Evolutionary conservation across 1,140 invertebrate genomes (phyloP), one percentile per base, ranked within the genome.

Genomic region (Eriosoma lanigerum): DNA sequence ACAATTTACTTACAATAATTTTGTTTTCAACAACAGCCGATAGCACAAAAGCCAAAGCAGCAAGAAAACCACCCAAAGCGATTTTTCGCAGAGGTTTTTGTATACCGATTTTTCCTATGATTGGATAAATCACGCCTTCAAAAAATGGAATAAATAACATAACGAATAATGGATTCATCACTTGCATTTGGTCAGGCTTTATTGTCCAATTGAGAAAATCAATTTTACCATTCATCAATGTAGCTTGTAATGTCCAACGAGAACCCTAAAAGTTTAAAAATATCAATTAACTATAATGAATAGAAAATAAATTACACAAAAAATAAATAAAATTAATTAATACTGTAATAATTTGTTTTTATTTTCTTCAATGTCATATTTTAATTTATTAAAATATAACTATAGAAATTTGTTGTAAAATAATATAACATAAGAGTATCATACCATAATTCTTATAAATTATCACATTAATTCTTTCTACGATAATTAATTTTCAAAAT

Each of bases 181-280:
- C 89, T 87, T 93, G 92, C 89, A 94, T 89, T 86, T 94, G 93
- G 86, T 94, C 93, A 0, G 93, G 92, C 83, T 93, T 90, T n/a
- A 94, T 86, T 5, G 87, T 87, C 85, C 62, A 81, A 1, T 87
- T 88, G 10, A 81, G 64, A 56, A 86, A 85, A 83, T 88, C 89
- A 76, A 92, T 87, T 82, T 86, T 85, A 81, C 91, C 92, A 84
- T 89, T 87, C 92, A 92, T 93, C 84, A 90, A 85, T 50, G 89
- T 90, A 38, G 92, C 93, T 88, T 89, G 88, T 84, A 88, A 88
- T 46, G 87, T 88, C 88, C 88, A 89, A 80, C 88, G 84, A 24
- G 88, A 88, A 32, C 88, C 87, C 87, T 84, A 73, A 73, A 83
- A 32, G 3, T 6, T 32, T 32, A 48, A 15, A 10, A n/a, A 48